Conservation (phyloP, 2,113 vertebrate genomes). For the Nesogale talazaci region DNA sequence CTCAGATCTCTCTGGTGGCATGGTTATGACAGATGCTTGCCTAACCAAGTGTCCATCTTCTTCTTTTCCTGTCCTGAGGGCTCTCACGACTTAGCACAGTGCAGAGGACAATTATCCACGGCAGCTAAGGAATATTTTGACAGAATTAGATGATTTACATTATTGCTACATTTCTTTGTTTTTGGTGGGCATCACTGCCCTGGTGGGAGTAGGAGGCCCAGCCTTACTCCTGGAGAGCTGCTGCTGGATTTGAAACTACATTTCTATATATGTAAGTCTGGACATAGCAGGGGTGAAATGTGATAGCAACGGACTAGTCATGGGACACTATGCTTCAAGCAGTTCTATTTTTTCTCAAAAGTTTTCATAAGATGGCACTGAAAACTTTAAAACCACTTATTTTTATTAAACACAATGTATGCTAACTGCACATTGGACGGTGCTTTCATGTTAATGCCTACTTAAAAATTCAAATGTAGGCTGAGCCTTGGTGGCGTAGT, state of each 20-base stretch:
- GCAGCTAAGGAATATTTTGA: not conserved
- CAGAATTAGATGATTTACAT: not conserved
- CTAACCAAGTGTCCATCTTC: not conserved
- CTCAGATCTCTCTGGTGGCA: not conserved
- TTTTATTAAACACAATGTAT: not conserved
- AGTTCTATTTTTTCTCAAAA: constrained; percentile 29
- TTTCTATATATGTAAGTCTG: not conserved
- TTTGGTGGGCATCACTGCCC: no score
- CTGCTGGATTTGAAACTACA: no score
- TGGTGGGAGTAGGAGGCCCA: no score
- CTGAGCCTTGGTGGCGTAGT: no score
- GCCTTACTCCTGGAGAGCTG: no score
- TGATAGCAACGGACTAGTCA: not conserved
- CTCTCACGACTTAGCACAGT: not conserved
- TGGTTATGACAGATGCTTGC: not conserved
- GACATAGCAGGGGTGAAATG: not conserved
- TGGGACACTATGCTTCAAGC: not conserved
- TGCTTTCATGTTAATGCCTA: not conserved
- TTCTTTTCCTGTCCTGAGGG: not conserved
- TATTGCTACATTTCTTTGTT: not conserved
- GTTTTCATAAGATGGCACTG: constrained; percentile 11
- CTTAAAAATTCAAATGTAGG: not conserved
- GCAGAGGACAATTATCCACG: not conserved
- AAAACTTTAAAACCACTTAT: not conserved
- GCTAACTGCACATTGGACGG: not conserved